These are phyloP conservation scores for Agriotes lineatus DNA, from an alignment of 2,888 invertebrate genomes.

Conservation along the genomic window DNA sequence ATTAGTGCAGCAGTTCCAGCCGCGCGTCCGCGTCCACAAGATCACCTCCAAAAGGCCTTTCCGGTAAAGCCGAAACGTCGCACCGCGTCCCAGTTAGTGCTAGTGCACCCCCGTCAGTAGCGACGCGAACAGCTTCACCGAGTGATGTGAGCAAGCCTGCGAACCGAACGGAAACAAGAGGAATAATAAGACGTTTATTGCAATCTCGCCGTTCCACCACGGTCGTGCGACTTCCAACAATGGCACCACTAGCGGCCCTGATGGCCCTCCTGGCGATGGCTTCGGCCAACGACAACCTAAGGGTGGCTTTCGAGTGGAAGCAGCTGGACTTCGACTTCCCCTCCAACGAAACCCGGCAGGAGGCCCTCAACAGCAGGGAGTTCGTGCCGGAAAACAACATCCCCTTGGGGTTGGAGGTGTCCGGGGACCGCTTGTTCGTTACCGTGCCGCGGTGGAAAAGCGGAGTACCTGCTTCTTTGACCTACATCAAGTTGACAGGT, in stretches of 20 bases:
- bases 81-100: background rate
- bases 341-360: constrained; percentile 68
- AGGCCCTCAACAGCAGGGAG: constrained; percentile 71
- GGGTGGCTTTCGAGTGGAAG: constrained; percentile 80
- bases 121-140: too few species aligned
- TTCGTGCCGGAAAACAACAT: constrained; percentile 80
- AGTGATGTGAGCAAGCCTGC: constrained; percentile 27
- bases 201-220: constrained; percentile 16
- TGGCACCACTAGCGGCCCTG: background rate
- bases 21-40: constrained; percentile 5
- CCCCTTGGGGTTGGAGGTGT: constrained; percentile 81
- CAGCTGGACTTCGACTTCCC: constrained; percentile 79
- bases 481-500: constrained; percentile 81
- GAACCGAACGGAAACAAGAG: constrained; percentile 1
- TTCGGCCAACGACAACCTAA: constrained; percentile 74
- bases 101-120: too few species aligned
- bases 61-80: background rate
- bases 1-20: constrained; percentile 20
- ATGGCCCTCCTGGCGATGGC: constrained; percentile 9
- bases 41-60: background rate
- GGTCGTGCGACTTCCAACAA: background rate
- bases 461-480: constrained; percentile 82
- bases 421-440: constrained; percentile 76
- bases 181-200: background rate
- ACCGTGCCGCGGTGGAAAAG: constrained; percentile 81